phyloP scores from a whole-genome alignment of 1,140 invertebrate species.

The Galendromus occidentalis region DNA sequence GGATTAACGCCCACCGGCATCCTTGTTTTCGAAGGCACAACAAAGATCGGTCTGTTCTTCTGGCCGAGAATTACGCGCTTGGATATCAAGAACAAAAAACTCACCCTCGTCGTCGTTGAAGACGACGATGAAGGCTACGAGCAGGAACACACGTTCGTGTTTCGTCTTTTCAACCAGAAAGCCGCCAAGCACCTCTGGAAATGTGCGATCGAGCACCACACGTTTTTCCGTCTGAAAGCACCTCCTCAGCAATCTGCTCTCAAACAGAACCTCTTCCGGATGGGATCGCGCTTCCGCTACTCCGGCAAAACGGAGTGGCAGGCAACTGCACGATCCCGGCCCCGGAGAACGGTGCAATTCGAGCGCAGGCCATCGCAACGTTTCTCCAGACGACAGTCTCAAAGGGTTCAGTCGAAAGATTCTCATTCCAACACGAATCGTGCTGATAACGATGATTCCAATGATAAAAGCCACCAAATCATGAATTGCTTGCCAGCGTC shows the following conservation, averaged over 20 bases:
- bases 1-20: slow-evolving; percentile 92
- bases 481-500: not conserved
- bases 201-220: slow-evolving; percentile 92
- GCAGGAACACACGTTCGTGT: slow-evolving; percentile 80
- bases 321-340: slow-evolving; percentile 44
- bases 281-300: slow-evolving; percentile 35
- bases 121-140: slow-evolving; percentile 81
- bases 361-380: slow-evolving; percentile 86
- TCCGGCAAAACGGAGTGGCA: slow-evolving; percentile 79
- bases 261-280: slow-evolving; percentile 29
- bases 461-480: not conserved
- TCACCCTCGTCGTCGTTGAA: slow-evolving; percentile 82
- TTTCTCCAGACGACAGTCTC: slow-evolving; percentile 48
- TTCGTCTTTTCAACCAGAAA: slow-evolving; percentile 40
- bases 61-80: slow-evolving; percentile 93
- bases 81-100: slow-evolving; percentile 85
- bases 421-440: not conserved
- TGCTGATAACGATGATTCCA: not conserved
- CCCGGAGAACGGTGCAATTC: slow-evolving; percentile 74
- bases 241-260: slow-evolving; percentile 25
- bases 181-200: slow-evolving; percentile 96
- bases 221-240: slow-evolving; percentile 66
- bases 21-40: slow-evolving; percentile 79
- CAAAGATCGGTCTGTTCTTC: slow-evolving; percentile 95
- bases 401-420: not conserved